Conservation (phyloP, 2,888 invertebrate genomes). For the Hemicrepidius hirtus region DNA sequence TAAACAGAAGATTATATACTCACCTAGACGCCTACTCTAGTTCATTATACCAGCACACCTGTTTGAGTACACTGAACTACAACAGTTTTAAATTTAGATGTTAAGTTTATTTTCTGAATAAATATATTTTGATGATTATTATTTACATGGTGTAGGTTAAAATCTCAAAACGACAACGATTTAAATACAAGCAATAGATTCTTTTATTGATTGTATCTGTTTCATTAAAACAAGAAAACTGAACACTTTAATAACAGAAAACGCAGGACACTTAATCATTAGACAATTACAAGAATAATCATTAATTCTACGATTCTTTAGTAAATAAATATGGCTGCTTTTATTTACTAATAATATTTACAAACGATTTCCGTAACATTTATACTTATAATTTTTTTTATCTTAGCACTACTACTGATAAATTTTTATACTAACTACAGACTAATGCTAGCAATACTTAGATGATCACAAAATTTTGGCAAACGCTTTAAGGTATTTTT, state of each 20-base stretch:
- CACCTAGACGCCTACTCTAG: conserved; percentile 12
- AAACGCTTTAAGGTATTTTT: conserved; percentile 15
- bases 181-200: too few species aligned
- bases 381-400: conserved; percentile 5
- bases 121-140: background rate
- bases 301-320: conserved; percentile 30
- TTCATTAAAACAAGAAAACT: too few species aligned
- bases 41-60: conserved; percentile 8
- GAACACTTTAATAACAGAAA: background rate
- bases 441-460: conserved; percentile 17
- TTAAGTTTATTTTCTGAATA: background rate
- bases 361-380: conserved; percentile 14
- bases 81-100: background rate
- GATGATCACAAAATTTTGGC: conserved; percentile 29
- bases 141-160: background rate
- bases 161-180: background rate
- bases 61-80: conserved; percentile 13
- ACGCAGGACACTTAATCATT: background rate
- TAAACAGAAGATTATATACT: conserved; percentile 6
- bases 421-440: conserved; percentile 5
- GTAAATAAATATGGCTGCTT: conserved; percentile 65
- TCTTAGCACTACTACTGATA: conserved; percentile 13
- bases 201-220: too few species aligned
- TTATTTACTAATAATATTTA: conserved; percentile 59
- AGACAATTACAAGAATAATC: background rate